phyloP scores from a whole-genome alignment of 2,888 invertebrate genomes.

The Sphaerophoria rueppellii region DNA sequence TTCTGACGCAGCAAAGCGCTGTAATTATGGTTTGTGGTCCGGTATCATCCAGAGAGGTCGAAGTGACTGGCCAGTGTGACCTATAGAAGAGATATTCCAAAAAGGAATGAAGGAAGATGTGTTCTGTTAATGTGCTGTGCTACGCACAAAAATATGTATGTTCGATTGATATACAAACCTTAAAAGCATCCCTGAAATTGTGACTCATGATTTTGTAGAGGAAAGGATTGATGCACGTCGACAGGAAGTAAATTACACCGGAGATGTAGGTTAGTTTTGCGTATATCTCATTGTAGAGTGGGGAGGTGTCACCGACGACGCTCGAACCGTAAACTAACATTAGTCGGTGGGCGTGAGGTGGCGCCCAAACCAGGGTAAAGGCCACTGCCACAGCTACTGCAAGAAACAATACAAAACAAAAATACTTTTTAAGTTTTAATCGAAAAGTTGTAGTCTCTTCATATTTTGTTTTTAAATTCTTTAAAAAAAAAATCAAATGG shows the following conservation, averaged over 20 bases:
- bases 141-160: slow-evolving; percentile 74
- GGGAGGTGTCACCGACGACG: slow-evolving; percentile 77
- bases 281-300: slow-evolving; percentile 84
- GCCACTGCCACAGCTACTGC: slow-evolving; percentile 93
- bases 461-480: background rate
- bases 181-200: slow-evolving; percentile 88
- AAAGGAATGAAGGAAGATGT: slow-evolving; percentile 8
- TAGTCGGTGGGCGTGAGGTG: slow-evolving; percentile 95
- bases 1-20: slow-evolving; percentile 80
- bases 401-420: slow-evolving; percentile 75
- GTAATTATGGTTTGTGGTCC: slow-evolving; percentile 79
- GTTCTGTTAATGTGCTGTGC: slow-evolving; percentile 25
- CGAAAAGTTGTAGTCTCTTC: background rate
- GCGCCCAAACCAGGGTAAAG: slow-evolving; percentile 93
- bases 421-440: background rate
- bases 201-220: slow-evolving; percentile 88
- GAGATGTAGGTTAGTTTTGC: slow-evolving; percentile 87
- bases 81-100: slow-evolving; percentile 71
- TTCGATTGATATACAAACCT: slow-evolving; percentile 78
- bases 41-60: slow-evolving; percentile 78
- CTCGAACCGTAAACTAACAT: slow-evolving; percentile 88
- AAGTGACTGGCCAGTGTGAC: slow-evolving; percentile 81
- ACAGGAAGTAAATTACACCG: slow-evolving; percentile 87
- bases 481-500: slow-evolving; percentile 16
- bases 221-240: slow-evolving; percentile 87